Conservation (phyloP, 2,113 vertebrate genomes). For the Pipra filicauda region DNA sequence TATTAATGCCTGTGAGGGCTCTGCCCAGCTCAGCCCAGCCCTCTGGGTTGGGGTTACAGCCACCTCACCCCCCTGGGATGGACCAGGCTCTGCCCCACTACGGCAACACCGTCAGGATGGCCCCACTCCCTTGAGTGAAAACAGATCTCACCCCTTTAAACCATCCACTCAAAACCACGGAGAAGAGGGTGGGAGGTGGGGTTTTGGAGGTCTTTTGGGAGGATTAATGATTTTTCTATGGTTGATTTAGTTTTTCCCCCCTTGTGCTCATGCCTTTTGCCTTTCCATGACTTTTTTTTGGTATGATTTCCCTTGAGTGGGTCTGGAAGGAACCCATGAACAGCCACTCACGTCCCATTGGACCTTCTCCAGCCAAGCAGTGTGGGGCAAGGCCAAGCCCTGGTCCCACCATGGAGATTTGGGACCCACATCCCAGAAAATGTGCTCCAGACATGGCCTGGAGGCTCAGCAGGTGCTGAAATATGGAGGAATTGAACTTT, state of each 20-base stretch:
- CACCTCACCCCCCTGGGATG: neutral
- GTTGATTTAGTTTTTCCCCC: rapidly evolving
- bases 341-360: neutral
- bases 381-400: neutral
- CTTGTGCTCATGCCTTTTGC: rapidly evolving
- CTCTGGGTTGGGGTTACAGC: neutral
- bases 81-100: neutral
- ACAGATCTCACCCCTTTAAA: neutral
- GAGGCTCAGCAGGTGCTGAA: neutral
- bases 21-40: neutral
- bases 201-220: neutral
- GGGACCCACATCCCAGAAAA: neutral
- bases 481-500: neutral
- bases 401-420: rapidly evolving
- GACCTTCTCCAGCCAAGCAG: neutral
- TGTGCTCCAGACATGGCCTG: rapidly evolving
- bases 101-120: rapidly evolving
- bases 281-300: rapidly evolving
- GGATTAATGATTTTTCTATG: neutral
- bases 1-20: neutral
- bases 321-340: neutral
- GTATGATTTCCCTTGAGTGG: neutral
- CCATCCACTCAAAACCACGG: neutral
- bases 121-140: neutral
- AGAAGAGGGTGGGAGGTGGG: neutral